Percentiles rank a stretch among this genome's conserved stretches.
Evolutionary conservation across 2,797 vertebrate genomes (phyloP).

Genomic region (Denticeps clupeoides): DNA sequence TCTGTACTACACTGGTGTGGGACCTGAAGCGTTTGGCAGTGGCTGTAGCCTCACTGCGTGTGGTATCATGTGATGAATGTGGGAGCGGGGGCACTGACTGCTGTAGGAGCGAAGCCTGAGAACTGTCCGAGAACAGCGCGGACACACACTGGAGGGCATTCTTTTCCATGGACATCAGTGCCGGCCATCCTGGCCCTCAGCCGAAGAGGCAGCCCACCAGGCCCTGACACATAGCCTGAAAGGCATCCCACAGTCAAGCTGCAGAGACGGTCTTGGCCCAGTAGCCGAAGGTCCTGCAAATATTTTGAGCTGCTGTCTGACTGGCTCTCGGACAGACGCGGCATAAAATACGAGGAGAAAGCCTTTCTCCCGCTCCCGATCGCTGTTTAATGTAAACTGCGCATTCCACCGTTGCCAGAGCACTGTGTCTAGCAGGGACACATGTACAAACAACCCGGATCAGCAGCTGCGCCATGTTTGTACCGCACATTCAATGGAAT

Average conservation of each 20-base stretch:
- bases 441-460: neutral
- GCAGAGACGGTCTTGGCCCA: neutral
- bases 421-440: neutral
- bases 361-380: no score
- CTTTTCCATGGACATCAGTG: neutral
- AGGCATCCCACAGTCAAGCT: neutral
- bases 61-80: no score
- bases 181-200: neutral
- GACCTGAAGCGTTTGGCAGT: no score
- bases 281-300: neutral
- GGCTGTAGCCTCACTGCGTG: no score
- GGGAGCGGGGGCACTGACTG: neutral
- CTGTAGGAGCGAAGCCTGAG: neutral
- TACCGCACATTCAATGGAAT: no score
- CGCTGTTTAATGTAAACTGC: neutral
- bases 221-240: neutral
- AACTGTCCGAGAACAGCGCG: neutral
- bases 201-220: neutral
- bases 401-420: neutral
- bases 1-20: no score
- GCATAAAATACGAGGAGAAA: neutral
- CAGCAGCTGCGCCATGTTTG: neutral
- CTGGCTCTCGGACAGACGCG: neutral
- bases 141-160: neutral
- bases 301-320: neutral